These are phyloP conservation scores for Drosophila triauraria DNA, from an alignment of 1,140 invertebrate species.

Conservation along the genomic window DNA sequence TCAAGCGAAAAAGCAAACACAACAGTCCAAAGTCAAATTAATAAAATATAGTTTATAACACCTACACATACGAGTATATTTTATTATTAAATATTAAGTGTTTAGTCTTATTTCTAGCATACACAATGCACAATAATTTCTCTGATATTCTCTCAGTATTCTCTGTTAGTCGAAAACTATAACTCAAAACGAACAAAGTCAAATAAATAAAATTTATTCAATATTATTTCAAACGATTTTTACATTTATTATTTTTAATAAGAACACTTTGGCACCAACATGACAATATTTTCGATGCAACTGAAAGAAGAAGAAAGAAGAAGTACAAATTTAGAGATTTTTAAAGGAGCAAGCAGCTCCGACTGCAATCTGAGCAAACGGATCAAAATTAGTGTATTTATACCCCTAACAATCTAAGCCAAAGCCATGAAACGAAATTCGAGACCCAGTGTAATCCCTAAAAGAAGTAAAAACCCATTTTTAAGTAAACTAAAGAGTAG, in stretches of 20 bases:
- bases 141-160: conserved; percentile 51
- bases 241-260: conserved; percentile 34
- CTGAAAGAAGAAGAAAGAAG: conserved; percentile 60
- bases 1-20: conserved; percentile 54
- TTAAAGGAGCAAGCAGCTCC: conserved; percentile 25
- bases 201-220: conserved; percentile 61
- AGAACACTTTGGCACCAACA: conserved; percentile 50
- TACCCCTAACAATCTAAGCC: conserved; percentile 14
- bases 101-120: conserved; percentile 53
- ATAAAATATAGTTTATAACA: conserved; percentile 66
- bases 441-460: conserved; percentile 53
- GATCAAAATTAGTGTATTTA: conserved; percentile 74
- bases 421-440: conserved; percentile 24
- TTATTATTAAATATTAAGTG: conserved; percentile 41
- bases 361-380: conserved; percentile 60
- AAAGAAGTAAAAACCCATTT: conserved; percentile 12
- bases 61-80: conserved; percentile 21
- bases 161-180: conserved; percentile 55
- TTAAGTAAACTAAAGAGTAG: conserved; percentile 24
- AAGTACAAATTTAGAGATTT: conserved; percentile 82
- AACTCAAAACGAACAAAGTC: conserved; percentile 33
- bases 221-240: conserved; percentile 22
- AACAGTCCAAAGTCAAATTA: conserved; percentile 78
- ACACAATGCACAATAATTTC: conserved; percentile 37
- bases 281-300: conserved; percentile 80